Evolutionary conservation across 2,797 vertebrate genomes (phyloP).

Genomic region (Hypotaenidia philippensis): DNA sequence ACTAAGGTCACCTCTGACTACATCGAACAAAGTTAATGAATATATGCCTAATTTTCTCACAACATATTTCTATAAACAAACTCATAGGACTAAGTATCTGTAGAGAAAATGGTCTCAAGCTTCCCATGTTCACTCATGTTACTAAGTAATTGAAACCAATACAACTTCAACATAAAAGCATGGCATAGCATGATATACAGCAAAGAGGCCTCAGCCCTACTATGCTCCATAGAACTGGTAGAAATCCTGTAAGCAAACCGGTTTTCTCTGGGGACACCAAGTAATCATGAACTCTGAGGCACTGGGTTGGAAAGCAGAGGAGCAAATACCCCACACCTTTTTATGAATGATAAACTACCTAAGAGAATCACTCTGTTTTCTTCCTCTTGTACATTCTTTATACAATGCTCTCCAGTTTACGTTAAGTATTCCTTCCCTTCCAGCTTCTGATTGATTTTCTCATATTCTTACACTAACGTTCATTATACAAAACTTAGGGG

Average conservation of each 20-base stretch:
- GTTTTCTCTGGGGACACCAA: neutral
- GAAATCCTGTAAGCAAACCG: neutral
- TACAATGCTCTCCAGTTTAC: neutral
- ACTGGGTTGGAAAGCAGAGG: accelerated
- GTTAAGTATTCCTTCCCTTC: neutral
- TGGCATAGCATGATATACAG: accelerated
- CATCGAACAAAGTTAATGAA: neutral
- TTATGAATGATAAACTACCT: neutral
- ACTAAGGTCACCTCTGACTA: neutral
- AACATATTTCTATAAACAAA: neutral
- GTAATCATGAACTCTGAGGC: neutral
- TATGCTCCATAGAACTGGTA: neutral
- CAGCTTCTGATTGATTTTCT: neutral
- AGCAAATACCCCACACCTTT: neutral
- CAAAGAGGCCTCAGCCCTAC: neutral
- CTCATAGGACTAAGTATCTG: neutral
- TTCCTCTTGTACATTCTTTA: neutral
- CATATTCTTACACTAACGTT: neutral
- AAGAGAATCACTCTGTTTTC: neutral
- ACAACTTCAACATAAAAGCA: neutral
- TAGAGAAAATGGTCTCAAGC: neutral
- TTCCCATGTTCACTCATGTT: neutral
- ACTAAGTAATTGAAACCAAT: neutral
- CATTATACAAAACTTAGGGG: neutral
- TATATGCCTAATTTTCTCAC: neutral